A percentile compares a stretch with the other conserved stretches of the same genome.
phyloP scores from a whole-genome alignment of 2,888 invertebrate genomes.

The Cephus nigrinus region DNA sequence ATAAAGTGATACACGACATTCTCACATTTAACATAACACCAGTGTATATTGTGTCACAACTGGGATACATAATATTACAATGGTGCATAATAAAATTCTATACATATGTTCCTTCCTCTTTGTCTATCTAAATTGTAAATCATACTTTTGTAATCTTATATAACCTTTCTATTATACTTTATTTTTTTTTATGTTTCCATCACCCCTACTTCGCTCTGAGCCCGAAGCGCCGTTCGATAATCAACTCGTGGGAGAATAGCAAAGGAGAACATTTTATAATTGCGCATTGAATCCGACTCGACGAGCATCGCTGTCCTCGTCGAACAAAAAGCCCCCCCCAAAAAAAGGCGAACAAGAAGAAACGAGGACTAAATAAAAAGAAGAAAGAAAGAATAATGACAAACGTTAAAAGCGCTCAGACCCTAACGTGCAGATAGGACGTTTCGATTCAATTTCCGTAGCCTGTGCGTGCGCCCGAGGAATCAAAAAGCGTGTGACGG shows the following conservation, averaged over 20 bases:
- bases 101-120: conserved; percentile 56
- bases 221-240: conserved; percentile 32
- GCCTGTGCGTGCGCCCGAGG: background rate
- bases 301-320: background rate
- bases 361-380: background rate
- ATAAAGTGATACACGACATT: conserved; percentile 37
- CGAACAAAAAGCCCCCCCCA: background rate
- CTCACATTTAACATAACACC: conserved; percentile 66
- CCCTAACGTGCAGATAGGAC: background rate
- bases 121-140: conserved; percentile 61
- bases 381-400: no score
- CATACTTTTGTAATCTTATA: conserved; percentile 46
- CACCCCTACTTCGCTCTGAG: conserved; percentile 52
- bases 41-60: conserved; percentile 66
- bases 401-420: background rate
- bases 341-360: background rate
- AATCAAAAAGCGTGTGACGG: background rate
- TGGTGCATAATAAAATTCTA: conserved; percentile 66
- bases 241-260: background rate
- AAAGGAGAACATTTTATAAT: background rate
- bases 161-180: conserved; percentile 18
- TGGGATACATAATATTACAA: conserved; percentile 66
- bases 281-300: no score
- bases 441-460: background rate
- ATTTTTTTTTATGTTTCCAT: conserved; percentile 44